Evolutionary conservation across 2,888 invertebrate genomes (phyloP).

Genomic region (Noctua janthina): DNA sequence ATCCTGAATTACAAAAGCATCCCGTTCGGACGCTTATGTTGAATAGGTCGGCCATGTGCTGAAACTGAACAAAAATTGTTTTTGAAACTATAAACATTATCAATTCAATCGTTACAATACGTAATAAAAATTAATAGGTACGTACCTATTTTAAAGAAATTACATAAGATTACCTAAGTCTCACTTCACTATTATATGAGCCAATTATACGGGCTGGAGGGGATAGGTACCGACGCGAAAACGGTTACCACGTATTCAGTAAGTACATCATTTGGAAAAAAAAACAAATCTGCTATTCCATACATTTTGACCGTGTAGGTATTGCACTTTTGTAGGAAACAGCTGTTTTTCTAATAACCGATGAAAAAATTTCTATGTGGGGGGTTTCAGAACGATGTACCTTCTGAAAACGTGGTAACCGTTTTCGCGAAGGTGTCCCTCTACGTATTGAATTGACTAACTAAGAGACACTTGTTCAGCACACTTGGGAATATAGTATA

Average conservation of each 20-base stretch:
- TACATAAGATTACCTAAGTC: neutral
- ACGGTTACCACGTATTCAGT: no score
- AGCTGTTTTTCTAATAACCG: no score
- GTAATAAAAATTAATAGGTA: neutral
- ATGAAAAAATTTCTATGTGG: no score
- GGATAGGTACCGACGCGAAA: no score
- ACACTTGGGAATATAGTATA: neutral
- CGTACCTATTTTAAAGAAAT: neutral
- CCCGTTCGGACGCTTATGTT: constrained; percentile 97
- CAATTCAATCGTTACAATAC: neutral
- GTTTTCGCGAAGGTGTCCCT: no score
- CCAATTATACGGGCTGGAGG: neutral
- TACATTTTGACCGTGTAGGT: no score
- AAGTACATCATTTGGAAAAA: no score
- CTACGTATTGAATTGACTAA: neutral
- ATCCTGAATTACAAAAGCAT: constrained; percentile 99
- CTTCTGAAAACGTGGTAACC: no score
- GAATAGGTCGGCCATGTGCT: constrained; percentile 96
- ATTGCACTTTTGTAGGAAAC: no score
- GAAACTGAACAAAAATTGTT: constrained; percentile 90
- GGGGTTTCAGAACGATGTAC: no score
- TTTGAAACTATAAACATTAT: neutral
- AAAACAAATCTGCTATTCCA: no score
- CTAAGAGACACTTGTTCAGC: neutral
- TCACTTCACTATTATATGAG: neutral